phyloP scores from a whole-genome alignment of 2,113 vertebrate species.

The Melanotaenia duboulayi region DNA sequence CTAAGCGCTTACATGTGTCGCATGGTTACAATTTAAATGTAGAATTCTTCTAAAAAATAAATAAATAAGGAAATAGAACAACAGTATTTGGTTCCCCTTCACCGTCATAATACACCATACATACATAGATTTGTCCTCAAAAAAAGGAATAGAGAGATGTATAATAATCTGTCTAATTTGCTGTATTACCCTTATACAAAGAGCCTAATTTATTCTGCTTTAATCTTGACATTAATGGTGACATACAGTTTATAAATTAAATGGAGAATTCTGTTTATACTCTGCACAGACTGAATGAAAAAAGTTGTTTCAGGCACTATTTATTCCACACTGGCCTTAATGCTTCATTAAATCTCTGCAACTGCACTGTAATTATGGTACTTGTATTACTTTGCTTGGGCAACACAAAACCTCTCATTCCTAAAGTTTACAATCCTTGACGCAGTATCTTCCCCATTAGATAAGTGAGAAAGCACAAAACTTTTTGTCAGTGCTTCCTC shows the following conservation, averaged over 20 bases:
- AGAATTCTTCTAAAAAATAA: too few species aligned
- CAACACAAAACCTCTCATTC: conserved; percentile 33
- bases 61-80: too few species aligned
- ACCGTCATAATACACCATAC: too few species aligned
- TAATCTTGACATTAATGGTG: not conserved
- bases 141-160: too few species aligned
- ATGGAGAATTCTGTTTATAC: not conserved
- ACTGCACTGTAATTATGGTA: conserved; percentile 26
- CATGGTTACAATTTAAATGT: not conserved
- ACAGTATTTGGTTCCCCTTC: too few species aligned
- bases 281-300: not conserved
- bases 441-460: not conserved
- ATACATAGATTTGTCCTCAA: too few species aligned
- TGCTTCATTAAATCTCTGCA: conserved; percentile 40
- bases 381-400: conserved; percentile 29
- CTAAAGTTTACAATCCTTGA: conserved; percentile 1
- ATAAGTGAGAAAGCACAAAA: not conserved
- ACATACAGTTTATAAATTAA: not conserved
- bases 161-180: not conserved
- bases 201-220: not conserved
- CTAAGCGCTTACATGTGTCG: not conserved
- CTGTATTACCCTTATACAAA: not conserved
- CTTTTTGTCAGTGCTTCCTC: not conserved
- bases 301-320: not conserved
- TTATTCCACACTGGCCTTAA: conserved; percentile 32